Base-by-base conservation (phyloP, 2,797 vertebrate species). In the Hemitrygon akajei region DNA sequence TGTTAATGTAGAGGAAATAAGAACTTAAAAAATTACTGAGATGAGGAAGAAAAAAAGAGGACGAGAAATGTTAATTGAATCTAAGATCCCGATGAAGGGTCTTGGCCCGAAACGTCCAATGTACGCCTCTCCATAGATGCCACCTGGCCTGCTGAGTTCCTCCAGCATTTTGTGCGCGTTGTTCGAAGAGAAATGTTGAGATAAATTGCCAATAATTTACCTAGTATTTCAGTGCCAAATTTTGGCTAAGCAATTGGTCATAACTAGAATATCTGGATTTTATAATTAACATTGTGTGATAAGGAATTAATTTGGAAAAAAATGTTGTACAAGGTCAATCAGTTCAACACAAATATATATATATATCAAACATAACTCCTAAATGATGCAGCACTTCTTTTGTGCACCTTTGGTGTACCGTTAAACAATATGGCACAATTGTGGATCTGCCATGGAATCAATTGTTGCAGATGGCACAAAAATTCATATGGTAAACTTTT, bases 401-500 rank as follows among this genome's bases (percentile, higher is more conserved):
- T 69, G 10, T 10, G 40, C 30, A 73, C 34, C 22, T 47, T 2
- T 34, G 7, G 34, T 73, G 37, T 10, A 87, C 7, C 84, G 27
- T 87, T 1, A 1, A 63, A 60, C 27, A n/a, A 27, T 37, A 34
- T 30, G 9, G 58, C 47, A 30, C 34, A 92, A 92, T 6, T 37
- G 22, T 71, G 20, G n/a, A 91, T 25, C 89, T 91, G 89, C 63
- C 20, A 40, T 20, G 89, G 89, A 71, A 91, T 71, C 40, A 91
- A 18, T 73, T 71, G 37, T 73, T 69, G 89, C 37, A 91, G n/a
- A 91, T 69, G 34, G 34, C 11, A 37, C 7, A 91, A 75, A 75
- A 75, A 73, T 47, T 73, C 69, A 47, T 40, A 37, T n/a, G 71
- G 66, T 63, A 73, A 34, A 47, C 69, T 25, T 92, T 73, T 12